These are phyloP conservation scores for Megalops atlanticus DNA, from an alignment of 2,113 vertebrate species.

Conservation along the genomic window DNA sequence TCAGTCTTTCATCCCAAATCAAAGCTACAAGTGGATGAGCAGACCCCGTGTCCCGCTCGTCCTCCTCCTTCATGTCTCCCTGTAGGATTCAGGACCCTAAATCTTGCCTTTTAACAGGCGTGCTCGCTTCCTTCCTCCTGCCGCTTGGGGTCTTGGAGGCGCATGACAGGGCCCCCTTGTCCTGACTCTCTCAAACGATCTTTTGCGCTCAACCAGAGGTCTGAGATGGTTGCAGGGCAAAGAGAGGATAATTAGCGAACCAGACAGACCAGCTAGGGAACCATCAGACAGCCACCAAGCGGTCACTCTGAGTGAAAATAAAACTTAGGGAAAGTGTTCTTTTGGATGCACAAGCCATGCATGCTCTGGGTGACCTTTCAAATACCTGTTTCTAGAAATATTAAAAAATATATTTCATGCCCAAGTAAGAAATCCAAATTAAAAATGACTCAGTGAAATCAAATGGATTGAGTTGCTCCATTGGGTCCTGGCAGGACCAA, in stretches of 20 bases:
- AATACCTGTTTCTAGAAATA: no score
- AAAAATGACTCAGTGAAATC: no score
- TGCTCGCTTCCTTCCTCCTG: conserved; percentile 72
- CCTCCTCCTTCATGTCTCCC: conserved; percentile 54
- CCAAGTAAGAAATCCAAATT: no score
- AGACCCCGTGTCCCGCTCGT: conserved; percentile 68
- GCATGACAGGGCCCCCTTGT: conserved; percentile 37
- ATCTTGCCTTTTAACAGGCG: conserved; percentile 83
- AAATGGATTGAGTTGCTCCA: no score
- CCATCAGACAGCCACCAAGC: neutral
- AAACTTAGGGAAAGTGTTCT: neutral
- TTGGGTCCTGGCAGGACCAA: no score
- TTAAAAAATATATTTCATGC: no score
- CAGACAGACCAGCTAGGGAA: neutral
- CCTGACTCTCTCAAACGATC: conserved; percentile 37
- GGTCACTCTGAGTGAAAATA: neutral
- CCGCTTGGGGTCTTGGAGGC: conserved; percentile 46
- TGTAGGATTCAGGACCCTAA: conserved; percentile 70
- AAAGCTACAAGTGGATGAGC: conserved; percentile 90
- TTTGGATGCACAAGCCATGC: neutral
- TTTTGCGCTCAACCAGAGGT: no score
- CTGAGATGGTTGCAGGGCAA: conserved; percentile 28
- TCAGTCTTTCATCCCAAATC: conserved; percentile 80
- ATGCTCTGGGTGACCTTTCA: no score
- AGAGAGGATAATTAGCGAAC: neutral